Evolutionary conservation across 1,140 invertebrate genomes (phyloP), one percentile per base, ranked within the genome.

Genomic region (Melipona quadrifasciata): DNA sequence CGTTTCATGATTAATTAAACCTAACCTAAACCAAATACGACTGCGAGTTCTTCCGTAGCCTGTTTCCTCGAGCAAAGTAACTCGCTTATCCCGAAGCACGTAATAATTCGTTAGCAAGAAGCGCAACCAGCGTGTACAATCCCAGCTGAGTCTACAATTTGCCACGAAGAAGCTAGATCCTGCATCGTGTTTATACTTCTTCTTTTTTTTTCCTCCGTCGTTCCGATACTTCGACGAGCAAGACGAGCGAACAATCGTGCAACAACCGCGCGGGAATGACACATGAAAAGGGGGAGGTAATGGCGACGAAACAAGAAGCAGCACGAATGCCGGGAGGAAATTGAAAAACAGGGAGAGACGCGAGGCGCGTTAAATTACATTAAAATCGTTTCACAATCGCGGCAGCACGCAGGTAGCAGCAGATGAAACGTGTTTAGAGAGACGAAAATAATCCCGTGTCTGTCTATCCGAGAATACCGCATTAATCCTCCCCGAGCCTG

Each of bases 181-280:
- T 65, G 6, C 31, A 65, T 27, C n/a, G 27, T 27, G 5, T n/a
- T 65, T 27, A 65, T 65, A n/a, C 17, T n/a, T n/a, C 16, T 17
- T 31, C 27, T 14, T 27, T 27, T n/a, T 14, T n/a, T 65, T 31
- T 1, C 12, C 27, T 47, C 8, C 39, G 8, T 47, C 6, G 39
- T 47, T 47, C 8, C 39, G 39, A 17, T 65, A 65, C n/a, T 8
- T 65, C 14, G 64, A 65, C 64, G 14, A 16, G 31, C 64, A 27
- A 67, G 24, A 14, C 58, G 21, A 14, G 11, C 65, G 39, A 73
- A 82, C 72, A 82, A 86, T 58, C 79, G 84, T 68, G 34, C 47
- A 70, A 80, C 31, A 80, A 51, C 19, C 24, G 6, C n/a, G 3
- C 27, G n/a, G 16, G 24, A 71, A 34, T 19, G 78, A 80, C 55